Conservation (phyloP, 1,140 invertebrate genomes). For the Bombus waltoni region DNA sequence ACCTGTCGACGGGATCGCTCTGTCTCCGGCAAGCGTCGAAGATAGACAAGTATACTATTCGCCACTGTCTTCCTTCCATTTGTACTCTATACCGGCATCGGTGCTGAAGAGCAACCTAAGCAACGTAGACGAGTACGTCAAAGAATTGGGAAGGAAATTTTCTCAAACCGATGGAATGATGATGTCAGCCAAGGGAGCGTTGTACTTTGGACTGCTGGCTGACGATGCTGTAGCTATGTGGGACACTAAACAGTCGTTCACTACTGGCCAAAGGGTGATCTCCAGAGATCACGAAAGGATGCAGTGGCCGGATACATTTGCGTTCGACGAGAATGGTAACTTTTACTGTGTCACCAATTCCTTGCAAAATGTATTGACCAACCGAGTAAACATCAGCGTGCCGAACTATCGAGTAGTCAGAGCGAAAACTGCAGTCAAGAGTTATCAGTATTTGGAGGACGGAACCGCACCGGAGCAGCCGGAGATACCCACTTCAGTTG, state of each 20-base stretch:
- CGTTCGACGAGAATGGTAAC: constrained; percentile 86
- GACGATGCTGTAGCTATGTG: constrained; percentile 87
- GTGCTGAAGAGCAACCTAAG: constrained; percentile 82
- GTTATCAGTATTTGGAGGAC: constrained; percentile 85
- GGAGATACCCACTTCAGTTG: constrained; percentile 71
- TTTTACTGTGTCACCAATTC: constrained; percentile 87
- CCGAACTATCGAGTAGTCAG: constrained; percentile 85
- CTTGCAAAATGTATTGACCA: constrained; percentile 85
- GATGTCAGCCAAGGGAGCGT: constrained; percentile 86
- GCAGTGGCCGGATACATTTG: constrained; percentile 89
- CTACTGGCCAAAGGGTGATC: constrained; percentile 84
- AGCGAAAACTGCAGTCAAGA: constrained; percentile 83
- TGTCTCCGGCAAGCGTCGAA: constrained; percentile 83
- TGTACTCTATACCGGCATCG: constrained; percentile 85
- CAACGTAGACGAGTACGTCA: constrained; percentile 79
- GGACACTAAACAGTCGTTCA: constrained; percentile 83
- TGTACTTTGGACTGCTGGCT: constrained; percentile 87
- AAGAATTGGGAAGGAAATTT: constrained; percentile 84
- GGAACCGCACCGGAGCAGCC: constrained; percentile 73
- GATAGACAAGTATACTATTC: constrained; percentile 85
- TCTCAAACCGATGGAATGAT: constrained; percentile 88
- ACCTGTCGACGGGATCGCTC: constrained; percentile 86
- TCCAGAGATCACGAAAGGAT: constrained; percentile 85
- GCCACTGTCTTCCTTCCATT: constrained; percentile 85
- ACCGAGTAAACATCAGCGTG: constrained; percentile 81